phyloP scores from a whole-genome alignment of 2,113 vertebrate genomes.

The Sebastes fasciatus region DNA sequence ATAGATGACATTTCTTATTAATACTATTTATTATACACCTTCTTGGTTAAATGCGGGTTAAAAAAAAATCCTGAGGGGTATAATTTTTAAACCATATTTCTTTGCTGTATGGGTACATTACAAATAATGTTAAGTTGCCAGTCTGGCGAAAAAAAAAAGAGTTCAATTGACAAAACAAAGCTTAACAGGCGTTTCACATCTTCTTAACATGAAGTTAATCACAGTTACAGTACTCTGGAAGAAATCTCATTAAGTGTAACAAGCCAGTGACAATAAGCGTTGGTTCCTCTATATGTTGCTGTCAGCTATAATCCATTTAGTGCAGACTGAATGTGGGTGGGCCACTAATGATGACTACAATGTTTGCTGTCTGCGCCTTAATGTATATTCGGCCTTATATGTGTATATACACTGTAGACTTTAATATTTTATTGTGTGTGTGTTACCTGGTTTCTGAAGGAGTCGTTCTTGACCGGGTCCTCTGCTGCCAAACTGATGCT shows the following conservation, averaged over 20 bases:
- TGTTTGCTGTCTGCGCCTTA: slow-evolving; percentile 9
- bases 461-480: slow-evolving; percentile 93
- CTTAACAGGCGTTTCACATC: slow-evolving; percentile 40
- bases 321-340: slow-evolving; percentile 26
- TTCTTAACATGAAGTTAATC: slow-evolving; percentile 55
- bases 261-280: slow-evolving; percentile 37
- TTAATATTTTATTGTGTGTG: background rate
- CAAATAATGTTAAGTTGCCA: background rate
- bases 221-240: slow-evolving; percentile 29
- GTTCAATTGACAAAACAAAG: slow-evolving; percentile 14
- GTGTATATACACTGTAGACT: background rate
- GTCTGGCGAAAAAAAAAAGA: background rate
- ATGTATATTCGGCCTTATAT: background rate
- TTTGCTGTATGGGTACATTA: background rate
- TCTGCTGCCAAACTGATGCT: slow-evolving; percentile 98
- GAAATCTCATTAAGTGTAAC: slow-evolving; percentile 62
- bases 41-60: slow-evolving; percentile 5
- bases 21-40: background rate
- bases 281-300: slow-evolving; percentile 46
- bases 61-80: background rate
- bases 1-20: background rate
- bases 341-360: slow-evolving; percentile 45
- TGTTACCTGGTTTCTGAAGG: slow-evolving; percentile 93
- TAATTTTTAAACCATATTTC: background rate
- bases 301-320: slow-evolving; percentile 57